Evolutionary conservation across 2,797 vertebrate genomes (phyloP), one percentile per base, ranked within the genome.

Genomic region (Gymnodraco acuticeps): DNA sequence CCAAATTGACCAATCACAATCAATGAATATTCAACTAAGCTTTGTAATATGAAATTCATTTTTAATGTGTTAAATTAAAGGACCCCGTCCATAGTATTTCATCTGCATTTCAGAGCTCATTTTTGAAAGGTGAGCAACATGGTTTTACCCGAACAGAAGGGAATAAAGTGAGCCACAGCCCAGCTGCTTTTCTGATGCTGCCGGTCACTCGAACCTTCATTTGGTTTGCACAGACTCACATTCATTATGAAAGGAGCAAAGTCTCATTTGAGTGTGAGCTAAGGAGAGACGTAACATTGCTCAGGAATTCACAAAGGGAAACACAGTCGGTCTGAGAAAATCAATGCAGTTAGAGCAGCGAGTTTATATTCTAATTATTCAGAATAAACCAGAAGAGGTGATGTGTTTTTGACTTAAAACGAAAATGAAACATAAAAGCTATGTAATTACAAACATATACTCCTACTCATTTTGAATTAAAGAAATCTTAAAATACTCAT

Each of bases 191-290:
- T 60, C 42, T 53, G 64, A 45, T 13, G 6, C 6, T n/a, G 50
- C 20, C 54, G 60, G 70, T 83, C 64, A 68, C 59, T 52, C 73
- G 3, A 45, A n/a, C 10, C 47, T 54, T 45, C 55, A 62, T 67
- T 53, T 70, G 56, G 58, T 62, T 54, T 46, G n/a, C 3, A 4
- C 41, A 46, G 46, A 19, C 55, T 81, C 47, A 55, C 50, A 74
- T 61, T 72, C 31, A 65, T 78, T 43, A 67, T 17, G 14, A 3
- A 20, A 38, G 47, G 13, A 66, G 52, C 19, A 46, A 48, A 65
- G 56, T 59, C n/a, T 41, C n/a, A 52, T 64, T 53, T 10, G 19
- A 31, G 42, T 53, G 13, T n/a, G 31, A 48, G 62, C 38, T 7
- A 17, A 17, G 15, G 4, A 15, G n/a, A 64, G 9, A 10, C 10